Base-by-base conservation (phyloP, 2,113 vertebrate genomes). In the Lycaon pictus region DNA sequence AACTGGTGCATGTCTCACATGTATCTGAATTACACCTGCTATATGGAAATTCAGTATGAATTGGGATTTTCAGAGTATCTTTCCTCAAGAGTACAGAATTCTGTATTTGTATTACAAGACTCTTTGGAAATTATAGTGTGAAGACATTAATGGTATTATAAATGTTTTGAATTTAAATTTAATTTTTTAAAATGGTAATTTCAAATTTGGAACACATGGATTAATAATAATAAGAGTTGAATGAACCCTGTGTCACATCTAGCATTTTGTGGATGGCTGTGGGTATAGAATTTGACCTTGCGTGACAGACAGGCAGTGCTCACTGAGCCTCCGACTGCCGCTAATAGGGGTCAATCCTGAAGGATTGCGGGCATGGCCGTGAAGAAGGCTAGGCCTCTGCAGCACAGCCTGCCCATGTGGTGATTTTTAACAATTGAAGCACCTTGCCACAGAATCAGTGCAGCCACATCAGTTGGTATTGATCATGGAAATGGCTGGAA, bases 371-470 rank as follows among this genome's bases (percentile, higher is more conserved):
- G 37, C n/a, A 56, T 62, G 27, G 65, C 79, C 8, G 3, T 56
- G 20, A 92, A 92, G 83, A 95, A 96, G 35, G 4, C 23, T 53
- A 8, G 37, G 27, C 32, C 76, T 89, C 63, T 20, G 32, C 11
- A 77, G 63, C 87, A 71, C 29, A 77, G 76, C 53, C 67, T n/a
- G 55, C 48, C 67, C 60, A 2, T 27, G 16, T 63, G 72, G 37
- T 87, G 76, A 85, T 63, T 48, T 90, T 60, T 97, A 81, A 53
- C 88, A 96, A 20, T 35, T 56, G 48, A 90, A 90, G 74, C 79
- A 29, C 87, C 86, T 95, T 97, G 35, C 74, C 92, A 71, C 80
- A 48, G 69, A 95, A 97, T 97, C 87, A 84, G 20, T 95, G 87
- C 32, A 95, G 56, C 79, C 37, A 19, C 77, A 51, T 94, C 96